Conservation (phyloP, 2,797 vertebrate genomes). For the Alcedo atthis region DNA sequence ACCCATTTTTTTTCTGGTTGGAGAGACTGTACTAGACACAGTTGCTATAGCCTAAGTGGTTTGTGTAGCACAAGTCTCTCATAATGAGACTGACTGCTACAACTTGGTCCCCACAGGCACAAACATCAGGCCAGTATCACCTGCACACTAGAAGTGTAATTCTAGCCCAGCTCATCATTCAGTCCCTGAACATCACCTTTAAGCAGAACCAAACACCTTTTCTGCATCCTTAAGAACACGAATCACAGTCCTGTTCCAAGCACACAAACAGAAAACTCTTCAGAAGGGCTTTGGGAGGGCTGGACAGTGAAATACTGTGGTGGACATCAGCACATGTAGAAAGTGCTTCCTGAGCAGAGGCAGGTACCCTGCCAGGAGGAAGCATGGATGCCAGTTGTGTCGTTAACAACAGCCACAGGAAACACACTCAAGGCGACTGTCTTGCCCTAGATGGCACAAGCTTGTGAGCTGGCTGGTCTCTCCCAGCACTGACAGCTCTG, state of each 20-base stretch:
- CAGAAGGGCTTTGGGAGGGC: not conserved
- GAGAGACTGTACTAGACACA: not conserved
- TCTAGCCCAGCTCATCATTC: not conserved
- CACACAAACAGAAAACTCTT: not conserved
- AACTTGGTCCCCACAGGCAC: not conserved
- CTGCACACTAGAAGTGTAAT: no score
- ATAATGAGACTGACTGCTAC: accelerated
- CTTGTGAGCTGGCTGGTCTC: not conserved
- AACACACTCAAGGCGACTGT: accelerated
- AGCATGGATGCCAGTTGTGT: accelerated
- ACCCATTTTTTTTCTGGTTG: not conserved
- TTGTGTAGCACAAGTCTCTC: not conserved
- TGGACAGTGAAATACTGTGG: not conserved
- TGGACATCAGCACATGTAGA: not conserved
- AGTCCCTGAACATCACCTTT: not conserved
- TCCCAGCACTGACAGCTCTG: not conserved
- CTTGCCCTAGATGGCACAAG: not conserved
- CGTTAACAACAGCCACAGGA: accelerated
- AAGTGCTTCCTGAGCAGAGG: not conserved
- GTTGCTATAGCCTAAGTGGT: not conserved
- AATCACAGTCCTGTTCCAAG: not conserved
- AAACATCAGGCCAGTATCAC: not conserved
- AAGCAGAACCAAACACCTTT: not conserved
- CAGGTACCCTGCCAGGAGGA: not conserved
- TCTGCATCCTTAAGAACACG: accelerated